phyloP scores from a whole-genome alignment of 2,888 invertebrate species.

The Platycnemis pennipes region DNA sequence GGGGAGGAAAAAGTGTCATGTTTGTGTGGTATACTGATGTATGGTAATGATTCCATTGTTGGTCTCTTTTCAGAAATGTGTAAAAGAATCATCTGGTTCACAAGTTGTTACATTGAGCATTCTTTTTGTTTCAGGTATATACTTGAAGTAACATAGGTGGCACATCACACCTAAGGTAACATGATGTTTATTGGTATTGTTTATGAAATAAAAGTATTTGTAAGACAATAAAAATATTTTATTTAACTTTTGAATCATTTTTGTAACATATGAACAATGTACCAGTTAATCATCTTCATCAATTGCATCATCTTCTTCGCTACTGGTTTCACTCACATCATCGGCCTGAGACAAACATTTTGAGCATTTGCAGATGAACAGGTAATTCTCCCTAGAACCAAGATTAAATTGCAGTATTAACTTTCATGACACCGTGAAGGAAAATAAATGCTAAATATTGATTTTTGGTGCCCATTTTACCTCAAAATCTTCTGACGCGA shows the following conservation, averaged over 20 bases:
- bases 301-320: slow-evolving; percentile 84
- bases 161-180: neutral
- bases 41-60: no score
- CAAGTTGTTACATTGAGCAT: neutral
- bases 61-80: no score
- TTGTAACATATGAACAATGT: slow-evolving; percentile 77
- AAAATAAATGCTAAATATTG: slow-evolving; percentile 40
- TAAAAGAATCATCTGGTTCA: no score
- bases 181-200: neutral
- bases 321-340: slow-evolving; percentile 90
- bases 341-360: slow-evolving; percentile 88
- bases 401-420: neutral
- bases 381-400: slow-evolving; percentile 85
- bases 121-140: neutral
- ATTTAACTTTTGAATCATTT: neutral
- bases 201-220: neutral
- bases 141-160: neutral
- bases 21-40: no score
- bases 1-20: no score
- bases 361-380: slow-evolving; percentile 90
- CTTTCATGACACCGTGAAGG: neutral
- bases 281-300: slow-evolving; percentile 82
- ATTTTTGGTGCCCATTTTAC: slow-evolving; percentile 75
- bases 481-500: slow-evolving; percentile 89
- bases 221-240: slow-evolving; percentile 38